Conservation (phyloP, 2,113 vertebrate species). For the Corynorhinus townsendii region DNA sequence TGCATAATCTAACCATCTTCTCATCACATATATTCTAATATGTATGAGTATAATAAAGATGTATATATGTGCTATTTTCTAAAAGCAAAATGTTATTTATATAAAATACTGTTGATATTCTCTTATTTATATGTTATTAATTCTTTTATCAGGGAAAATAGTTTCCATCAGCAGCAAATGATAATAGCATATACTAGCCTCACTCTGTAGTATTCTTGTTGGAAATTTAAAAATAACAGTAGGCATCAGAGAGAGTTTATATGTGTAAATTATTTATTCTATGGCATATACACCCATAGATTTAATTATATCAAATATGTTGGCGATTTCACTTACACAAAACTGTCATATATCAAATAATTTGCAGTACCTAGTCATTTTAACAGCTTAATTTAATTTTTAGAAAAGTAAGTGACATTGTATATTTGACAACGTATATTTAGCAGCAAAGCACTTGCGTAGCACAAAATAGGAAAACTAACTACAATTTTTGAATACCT, state of each 20-base stretch:
- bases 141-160: background rate
- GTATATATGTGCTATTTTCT: background rate
- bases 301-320: slow-evolving; percentile 33
- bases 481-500: background rate
- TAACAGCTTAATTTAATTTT: slow-evolving; percentile 9
- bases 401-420: background rate
- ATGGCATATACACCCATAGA: background rate
- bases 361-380: background rate
- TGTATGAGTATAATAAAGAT: background rate
- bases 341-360: background rate
- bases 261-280: slow-evolving; percentile 25
- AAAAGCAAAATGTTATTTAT: background rate
- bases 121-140: background rate
- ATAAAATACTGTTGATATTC: background rate
- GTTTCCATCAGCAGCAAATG: background rate
- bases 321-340: background rate
- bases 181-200: background rate
- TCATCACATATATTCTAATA: background rate
- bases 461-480: background rate
- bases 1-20: background rate
- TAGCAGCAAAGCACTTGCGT: background rate
- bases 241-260: background rate
- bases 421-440: background rate
- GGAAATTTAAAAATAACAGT: background rate
- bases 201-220: background rate